phyloP scores from a whole-genome alignment of 2,113 vertebrate genomes.

The Atlantisia rogersi region DNA sequence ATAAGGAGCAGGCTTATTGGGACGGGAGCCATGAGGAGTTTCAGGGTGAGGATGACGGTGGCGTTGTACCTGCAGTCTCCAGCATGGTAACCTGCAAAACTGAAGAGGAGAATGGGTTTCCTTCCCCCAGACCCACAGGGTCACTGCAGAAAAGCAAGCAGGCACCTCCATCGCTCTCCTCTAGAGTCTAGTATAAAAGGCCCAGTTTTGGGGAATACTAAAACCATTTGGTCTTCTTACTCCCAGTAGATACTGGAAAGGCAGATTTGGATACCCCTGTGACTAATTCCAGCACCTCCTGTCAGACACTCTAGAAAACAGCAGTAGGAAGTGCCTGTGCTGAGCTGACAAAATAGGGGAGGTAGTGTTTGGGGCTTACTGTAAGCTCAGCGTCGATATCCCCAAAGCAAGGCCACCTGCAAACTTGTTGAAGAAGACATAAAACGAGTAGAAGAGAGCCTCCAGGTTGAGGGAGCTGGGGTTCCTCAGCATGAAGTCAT shows the following conservation, averaged over 20 bases:
- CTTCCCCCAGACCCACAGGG: background rate
- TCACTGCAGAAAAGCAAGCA: background rate
- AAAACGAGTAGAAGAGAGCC: slow-evolving; percentile 81
- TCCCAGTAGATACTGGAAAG: background rate
- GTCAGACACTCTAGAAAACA: background rate
- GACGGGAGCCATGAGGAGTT: slow-evolving; percentile 74
- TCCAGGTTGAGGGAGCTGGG: slow-evolving; percentile 74
- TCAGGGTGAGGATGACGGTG: slow-evolving; percentile 65
- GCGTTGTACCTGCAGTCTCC: slow-evolving; percentile 63
- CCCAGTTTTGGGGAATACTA: background rate
- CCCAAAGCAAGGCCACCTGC: slow-evolving; percentile 76
- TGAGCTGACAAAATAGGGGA: background rate
- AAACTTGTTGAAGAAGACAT: slow-evolving; percentile 82
- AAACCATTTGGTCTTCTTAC: background rate
- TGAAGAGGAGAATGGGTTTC: background rate
- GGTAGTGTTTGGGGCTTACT: slow-evolving; percentile 61
- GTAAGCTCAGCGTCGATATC: slow-evolving; percentile 78
- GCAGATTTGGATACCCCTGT: background rate
- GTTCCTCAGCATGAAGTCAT: slow-evolving; percentile 73
- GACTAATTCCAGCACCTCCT: background rate
- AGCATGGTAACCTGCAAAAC: slow-evolving; percentile 78
- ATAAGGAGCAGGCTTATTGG: slow-evolving; percentile 73
- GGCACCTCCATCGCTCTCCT: rapidly evolving
- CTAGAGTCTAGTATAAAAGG: background rate
- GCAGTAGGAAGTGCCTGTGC: background rate